Evolutionary conservation across 2,797 vertebrate species (phyloP).

Genomic region (Holocentrus rufus): DNA sequence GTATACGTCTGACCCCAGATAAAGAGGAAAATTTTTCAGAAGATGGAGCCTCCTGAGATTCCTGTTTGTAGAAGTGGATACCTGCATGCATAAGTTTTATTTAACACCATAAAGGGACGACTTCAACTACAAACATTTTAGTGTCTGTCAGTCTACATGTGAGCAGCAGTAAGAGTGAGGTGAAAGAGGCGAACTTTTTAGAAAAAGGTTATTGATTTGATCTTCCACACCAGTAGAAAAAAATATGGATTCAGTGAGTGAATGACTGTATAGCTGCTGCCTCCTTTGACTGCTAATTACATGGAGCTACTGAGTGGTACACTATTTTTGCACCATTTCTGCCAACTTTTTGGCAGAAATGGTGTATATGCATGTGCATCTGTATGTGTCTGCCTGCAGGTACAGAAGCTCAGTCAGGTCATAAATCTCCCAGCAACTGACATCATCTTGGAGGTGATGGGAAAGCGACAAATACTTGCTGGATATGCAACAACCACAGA

Average conservation of each 20-base stretch:
- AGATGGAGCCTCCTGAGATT: slow-evolving; percentile 4
- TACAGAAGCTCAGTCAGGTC: neutral
- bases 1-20: slow-evolving; percentile 41
- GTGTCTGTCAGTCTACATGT: neutral
- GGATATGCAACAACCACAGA: too few relatives aligned
- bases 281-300: neutral
- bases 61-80: neutral
- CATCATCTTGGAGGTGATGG: too few relatives aligned
- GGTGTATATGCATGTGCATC: neutral
- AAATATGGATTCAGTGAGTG: neutral
- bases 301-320: neutral
- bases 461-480: too few relatives aligned
- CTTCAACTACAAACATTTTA: too few relatives aligned
- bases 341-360: slow-evolving; percentile 13
- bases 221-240: neutral
- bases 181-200: neutral
- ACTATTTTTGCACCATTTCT: too few relatives aligned
- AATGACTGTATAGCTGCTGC: neutral
- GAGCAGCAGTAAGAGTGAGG: neutral
- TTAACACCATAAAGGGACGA: neutral
- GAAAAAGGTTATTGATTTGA: neutral
- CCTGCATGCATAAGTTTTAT: neutral
- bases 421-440: too few relatives aligned
- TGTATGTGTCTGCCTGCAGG: neutral
- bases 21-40: slow-evolving; percentile 16